Evolutionary conservation across 2,888 invertebrate species (phyloP).

Genomic region (Mimumesa dahlbomi): DNA sequence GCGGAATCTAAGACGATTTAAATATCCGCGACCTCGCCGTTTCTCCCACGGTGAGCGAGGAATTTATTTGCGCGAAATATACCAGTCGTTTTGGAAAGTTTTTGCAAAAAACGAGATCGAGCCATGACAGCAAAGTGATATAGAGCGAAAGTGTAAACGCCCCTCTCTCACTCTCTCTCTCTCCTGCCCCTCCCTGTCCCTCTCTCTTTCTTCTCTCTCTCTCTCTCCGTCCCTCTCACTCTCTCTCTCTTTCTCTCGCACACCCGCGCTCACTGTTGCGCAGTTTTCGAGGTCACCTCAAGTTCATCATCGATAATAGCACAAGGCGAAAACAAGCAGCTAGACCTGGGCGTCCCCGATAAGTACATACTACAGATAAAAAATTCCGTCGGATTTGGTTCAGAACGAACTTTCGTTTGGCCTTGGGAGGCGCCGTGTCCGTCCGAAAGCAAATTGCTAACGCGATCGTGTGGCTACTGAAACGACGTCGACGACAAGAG

Average conservation of each 20-base stretch:
- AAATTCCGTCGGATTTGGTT: constrained; percentile 65
- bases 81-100: constrained; percentile 42
- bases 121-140: constrained; percentile 41
- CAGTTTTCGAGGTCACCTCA: constrained; percentile 77
- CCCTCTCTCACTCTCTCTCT: constrained; percentile 22
- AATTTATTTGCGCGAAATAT: constrained; percentile 9
- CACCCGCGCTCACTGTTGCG: constrained; percentile 67
- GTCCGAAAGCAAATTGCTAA: constrained; percentile 58
- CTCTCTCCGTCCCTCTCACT: constrained; percentile 19
- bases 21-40: background rate
- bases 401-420: constrained; percentile 64
- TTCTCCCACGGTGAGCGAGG: background rate
- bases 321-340: constrained; percentile 76
- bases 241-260: constrained; percentile 32
- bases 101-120: constrained; percentile 35
- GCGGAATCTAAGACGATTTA: background rate
- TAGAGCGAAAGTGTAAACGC: constrained; percentile 58
- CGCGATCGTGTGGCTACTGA: constrained; percentile 54
- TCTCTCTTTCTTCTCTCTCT: constrained; percentile 19
- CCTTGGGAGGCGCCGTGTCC: constrained; percentile 58
- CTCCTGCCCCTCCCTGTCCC: constrained; percentile 20
- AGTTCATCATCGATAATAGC: constrained; percentile 80
- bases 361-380: constrained; percentile 71
- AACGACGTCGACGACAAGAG: constrained; percentile 25
- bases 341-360: constrained; percentile 76